Evolutionary conservation across 2,888 invertebrate genomes (phyloP), one percentile per base, ranked within the genome.

Genomic region (Emmelina monodactyla): DNA sequence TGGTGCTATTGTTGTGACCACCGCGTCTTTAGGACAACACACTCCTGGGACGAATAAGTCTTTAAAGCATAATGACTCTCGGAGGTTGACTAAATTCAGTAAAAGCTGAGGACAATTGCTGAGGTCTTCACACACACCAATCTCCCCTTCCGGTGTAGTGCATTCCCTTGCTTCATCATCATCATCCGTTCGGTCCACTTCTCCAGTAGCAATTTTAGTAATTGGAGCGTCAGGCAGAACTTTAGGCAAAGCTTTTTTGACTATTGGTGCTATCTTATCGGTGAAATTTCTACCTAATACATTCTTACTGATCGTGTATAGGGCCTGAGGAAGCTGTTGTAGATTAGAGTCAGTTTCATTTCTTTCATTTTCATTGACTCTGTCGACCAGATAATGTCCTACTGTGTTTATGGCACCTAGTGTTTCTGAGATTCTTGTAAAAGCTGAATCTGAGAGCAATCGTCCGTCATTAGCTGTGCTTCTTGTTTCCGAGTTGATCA

Each of bases 11-110:
- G 62, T 50, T 3, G 64, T 54, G n/a, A 67, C 57, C 2, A 73
- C 54, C 1, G 58, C 72, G 50, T 76, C 79, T 50, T 79, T 68
- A 6, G 94, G 94, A 62, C 95, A 95, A 57, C 95, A 95, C 2
- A 95, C 94, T 1, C 95, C 95, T 1, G 95, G 95, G 2, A 92
- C 91, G 53, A 94, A 94, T 1, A 94, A 80, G 42, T 91, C 92
- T 70, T 94, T 94, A 57, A 95, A 95, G 55, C 95, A 95, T 7
- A 95, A 78, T 0, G 94, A 94, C 54, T 93, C 92, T 16, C 94
- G 75, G 12, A 95, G 75, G 58, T 88, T 89, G 10, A 88, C 86
- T 33, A 94, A 76, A 62, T 94, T 91, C 14, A 95, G 67, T 1
- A 94, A 71, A 15, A 94, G 66, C 47, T 92, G 91, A 0, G 94